These are phyloP conservation scores for Eumeta japonica DNA, from an alignment of 1,140 invertebrate genomes.

Conservation along the genomic window DNA sequence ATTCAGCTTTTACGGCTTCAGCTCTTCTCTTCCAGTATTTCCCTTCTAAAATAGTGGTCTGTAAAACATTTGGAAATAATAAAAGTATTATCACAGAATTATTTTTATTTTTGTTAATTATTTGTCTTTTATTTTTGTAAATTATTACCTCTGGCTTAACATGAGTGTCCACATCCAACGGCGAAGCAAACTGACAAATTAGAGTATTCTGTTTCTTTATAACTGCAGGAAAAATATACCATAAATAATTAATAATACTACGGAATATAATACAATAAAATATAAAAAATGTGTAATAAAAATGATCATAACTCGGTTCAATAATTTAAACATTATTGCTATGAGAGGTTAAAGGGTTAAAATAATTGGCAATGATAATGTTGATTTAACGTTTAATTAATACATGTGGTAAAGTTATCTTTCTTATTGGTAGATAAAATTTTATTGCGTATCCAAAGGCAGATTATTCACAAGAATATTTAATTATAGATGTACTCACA, in stretches of 20 bases:
- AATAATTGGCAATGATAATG: too few relatives aligned
- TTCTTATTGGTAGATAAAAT: too few relatives aligned
- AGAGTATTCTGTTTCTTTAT: conserved; percentile 86
- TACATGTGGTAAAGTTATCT: too few relatives aligned
- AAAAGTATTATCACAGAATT: too few relatives aligned
- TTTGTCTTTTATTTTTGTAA: too few relatives aligned
- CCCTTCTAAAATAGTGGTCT: conserved; percentile 93
- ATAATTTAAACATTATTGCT: too few relatives aligned
- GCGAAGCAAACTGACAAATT: conserved; percentile 94
- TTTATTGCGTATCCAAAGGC: too few relatives aligned
- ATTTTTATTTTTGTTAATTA: too few relatives aligned
- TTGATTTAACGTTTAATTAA: too few relatives aligned
- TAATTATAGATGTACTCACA: conserved; percentile 70
- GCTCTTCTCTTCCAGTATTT: conserved; percentile 99
- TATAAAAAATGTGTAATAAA: too few relatives aligned
- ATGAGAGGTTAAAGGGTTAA: too few relatives aligned
- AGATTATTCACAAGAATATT: conserved; percentile 2
- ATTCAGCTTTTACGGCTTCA: conserved; percentile 95
- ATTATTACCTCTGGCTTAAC: conserved; percentile 95
- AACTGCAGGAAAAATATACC: conserved; percentile 72
- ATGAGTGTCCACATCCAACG: conserved; percentile 90
- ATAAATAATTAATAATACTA: conserved; percentile 6
- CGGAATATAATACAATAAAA: not conserved
- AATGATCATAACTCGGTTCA: not conserved
- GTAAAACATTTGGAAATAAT: conserved; percentile 18